phyloP scores from a whole-genome alignment of 1,140 invertebrate genomes.

The Galleria mellonella region DNA sequence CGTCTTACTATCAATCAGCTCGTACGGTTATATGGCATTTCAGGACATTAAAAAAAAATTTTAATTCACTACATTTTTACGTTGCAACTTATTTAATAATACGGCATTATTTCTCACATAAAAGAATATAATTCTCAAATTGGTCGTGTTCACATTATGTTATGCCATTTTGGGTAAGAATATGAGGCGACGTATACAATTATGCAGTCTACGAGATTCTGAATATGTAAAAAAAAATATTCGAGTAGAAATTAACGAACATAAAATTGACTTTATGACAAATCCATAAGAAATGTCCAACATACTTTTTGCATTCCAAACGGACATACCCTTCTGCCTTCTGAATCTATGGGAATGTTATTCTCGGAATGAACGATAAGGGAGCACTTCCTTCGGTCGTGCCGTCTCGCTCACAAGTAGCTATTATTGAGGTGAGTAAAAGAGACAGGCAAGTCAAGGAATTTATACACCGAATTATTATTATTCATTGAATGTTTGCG shows the following conservation, averaged over 20 bases:
- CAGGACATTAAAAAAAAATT: too few relatives aligned
- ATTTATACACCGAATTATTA: slow-evolving; percentile 51
- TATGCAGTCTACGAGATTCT: too few relatives aligned
- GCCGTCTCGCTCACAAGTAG: slow-evolving; percentile 27
- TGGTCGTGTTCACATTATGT: too few relatives aligned
- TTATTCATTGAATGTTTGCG: slow-evolving; percentile 49
- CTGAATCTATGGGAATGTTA: slow-evolving; percentile 66
- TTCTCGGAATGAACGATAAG: slow-evolving; percentile 68
- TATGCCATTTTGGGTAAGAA: too few relatives aligned
- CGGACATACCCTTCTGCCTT: slow-evolving; percentile 31
- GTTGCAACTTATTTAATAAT: too few relatives aligned
- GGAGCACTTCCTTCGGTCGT: slow-evolving; percentile 43
- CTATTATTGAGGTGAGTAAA: slow-evolving; percentile 4
- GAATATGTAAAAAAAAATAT: too few relatives aligned
- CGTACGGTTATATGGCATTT: too few relatives aligned
- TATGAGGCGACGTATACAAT: too few relatives aligned
- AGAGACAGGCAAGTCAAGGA: slow-evolving; percentile 33
- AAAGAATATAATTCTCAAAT: too few relatives aligned
- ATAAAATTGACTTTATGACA: slow-evolving; percentile 18
- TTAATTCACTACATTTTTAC: too few relatives aligned
- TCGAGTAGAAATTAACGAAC: neutral
- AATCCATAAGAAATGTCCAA: slow-evolving; percentile 18
- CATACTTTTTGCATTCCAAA: slow-evolving; percentile 62
- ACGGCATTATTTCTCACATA: too few relatives aligned
- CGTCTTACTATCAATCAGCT: too few relatives aligned